Conservation (phyloP, 2,113 vertebrate species). For the Malurus alboscapulatus region DNA sequence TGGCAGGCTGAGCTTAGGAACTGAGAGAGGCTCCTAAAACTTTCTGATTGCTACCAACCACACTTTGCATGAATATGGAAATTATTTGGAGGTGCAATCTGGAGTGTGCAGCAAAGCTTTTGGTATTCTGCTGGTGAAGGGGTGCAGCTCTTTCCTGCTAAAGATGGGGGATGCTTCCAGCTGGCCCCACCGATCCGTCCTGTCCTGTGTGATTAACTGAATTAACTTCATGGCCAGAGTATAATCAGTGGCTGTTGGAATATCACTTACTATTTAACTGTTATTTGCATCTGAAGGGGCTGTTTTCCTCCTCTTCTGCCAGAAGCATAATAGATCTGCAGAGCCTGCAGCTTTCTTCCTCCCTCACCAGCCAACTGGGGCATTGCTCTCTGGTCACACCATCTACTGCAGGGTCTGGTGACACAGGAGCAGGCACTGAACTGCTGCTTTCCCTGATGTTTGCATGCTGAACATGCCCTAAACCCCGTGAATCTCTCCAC, state of each 20-base stretch:
- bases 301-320: neutral
- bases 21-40: neutral
- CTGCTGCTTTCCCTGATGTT: neutral
- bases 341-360: neutral
- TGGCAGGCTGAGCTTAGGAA: neutral
- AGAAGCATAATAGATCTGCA: neutral
- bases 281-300: neutral
- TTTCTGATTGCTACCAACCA: neutral
- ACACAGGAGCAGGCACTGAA: neutral
- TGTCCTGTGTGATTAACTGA: neutral
- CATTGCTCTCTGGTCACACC: neutral
- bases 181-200: neutral
- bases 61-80: neutral
- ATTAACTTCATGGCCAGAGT: neutral
- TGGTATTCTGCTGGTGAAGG: neutral
- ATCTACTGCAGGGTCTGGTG: neutral
- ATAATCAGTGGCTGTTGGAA: neutral
- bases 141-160: neutral
- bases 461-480: neutral
- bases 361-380: neutral
- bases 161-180: neutral
- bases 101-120: neutral
- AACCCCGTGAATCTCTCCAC: rapidly evolving
- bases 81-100: neutral
- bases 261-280: neutral